Evolutionary conservation across 2,888 invertebrate genomes (phyloP), one percentile per base, ranked within the genome.

Genomic region (Plebejus argus): DNA sequence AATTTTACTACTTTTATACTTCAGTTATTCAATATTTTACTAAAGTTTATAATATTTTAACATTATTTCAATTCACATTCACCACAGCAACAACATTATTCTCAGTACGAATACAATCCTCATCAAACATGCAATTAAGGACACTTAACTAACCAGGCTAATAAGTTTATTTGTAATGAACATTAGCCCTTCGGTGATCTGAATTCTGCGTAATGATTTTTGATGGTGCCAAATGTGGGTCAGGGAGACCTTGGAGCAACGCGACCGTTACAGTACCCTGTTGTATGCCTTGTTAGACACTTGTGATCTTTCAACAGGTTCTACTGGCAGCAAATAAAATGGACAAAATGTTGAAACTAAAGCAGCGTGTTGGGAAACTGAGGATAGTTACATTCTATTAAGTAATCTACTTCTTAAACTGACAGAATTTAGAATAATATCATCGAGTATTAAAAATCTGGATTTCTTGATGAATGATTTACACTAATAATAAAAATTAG

Each of bases 151-250:
- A 72, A 66, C 66, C 39, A 12, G 72, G 72, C 45, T 72, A 72
- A 39, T 72, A 45, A 72, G 66, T 72, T 72, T 45, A 72, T 72
- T 45, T 72, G 66, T 66, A 72, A 72, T 45, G 45, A 45, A 72
- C 45, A 74, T 53, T 74, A 74, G 49, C 74, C 74, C 74, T 74
- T 74, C 28, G 74, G 28, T 53, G 49, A 53, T 74, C 28, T 74
- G 53, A 74, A 49, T 45, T 49, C 49, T 74, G 28, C 15, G 49
- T 49, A 74, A 74, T 74, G 74, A 28, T 74, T 74, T 74, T 74
- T 74, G 74, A 74, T 74, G 74, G 53, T 49, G 49, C 74, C 49
- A 74, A 28, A 74, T 53, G 74, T 74, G 20, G 74, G 74, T 74
- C 74, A 74, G 28, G 74, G 74, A 74, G 23, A 53, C 74, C 49